Conservation (phyloP, 2,797 vertebrate genomes). For the Scarus forsteni region DNA sequence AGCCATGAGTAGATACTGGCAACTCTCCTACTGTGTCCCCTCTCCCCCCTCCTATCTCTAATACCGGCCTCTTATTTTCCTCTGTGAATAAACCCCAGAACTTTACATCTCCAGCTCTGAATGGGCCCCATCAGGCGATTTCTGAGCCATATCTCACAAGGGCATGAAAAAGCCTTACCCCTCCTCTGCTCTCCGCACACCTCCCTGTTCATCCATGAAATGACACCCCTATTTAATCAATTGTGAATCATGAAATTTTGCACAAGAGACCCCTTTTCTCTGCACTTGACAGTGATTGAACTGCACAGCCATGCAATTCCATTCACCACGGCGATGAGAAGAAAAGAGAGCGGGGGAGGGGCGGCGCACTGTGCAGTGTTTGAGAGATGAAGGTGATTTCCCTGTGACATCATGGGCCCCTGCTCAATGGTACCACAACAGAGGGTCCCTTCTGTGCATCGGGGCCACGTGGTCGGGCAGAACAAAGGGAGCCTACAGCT, state of each 20-base stretch:
- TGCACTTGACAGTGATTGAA: conserved; percentile 85
- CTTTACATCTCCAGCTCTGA: conserved; percentile 66
- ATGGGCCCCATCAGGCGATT: conserved; percentile 66
- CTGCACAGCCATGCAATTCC: conserved; percentile 84
- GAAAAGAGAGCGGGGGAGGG: conserved; percentile 63
- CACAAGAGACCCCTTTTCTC: conserved; percentile 82
- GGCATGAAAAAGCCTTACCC: conserved; percentile 65
- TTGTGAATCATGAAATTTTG: conserved; percentile 84
- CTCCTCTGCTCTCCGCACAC: conserved; percentile 40
- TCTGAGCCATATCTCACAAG: conserved; percentile 76
- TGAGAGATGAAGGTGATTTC: conserved; percentile 71
- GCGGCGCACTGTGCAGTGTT: conserved; percentile 32
- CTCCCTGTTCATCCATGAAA: conserved; percentile 81
- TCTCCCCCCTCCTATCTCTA: conserved; percentile 36
- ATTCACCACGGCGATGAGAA: conserved; percentile 79
- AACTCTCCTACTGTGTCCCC: conserved; percentile 43
- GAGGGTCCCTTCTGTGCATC: conserved; percentile 66
- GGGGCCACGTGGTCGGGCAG: conserved; percentile 39
- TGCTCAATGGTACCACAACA: conserved; percentile 59
- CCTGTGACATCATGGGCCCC: conserved; percentile 74
- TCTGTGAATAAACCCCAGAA: conserved; percentile 58
- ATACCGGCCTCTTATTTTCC: conserved; percentile 50
- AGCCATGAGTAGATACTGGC: conserved; percentile 61
- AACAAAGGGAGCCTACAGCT: conserved; percentile 49
- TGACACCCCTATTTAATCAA: conserved; percentile 84